Evolutionary conservation across 2,888 invertebrate species (phyloP).

Genomic region (Periphyllus acericola): DNA sequence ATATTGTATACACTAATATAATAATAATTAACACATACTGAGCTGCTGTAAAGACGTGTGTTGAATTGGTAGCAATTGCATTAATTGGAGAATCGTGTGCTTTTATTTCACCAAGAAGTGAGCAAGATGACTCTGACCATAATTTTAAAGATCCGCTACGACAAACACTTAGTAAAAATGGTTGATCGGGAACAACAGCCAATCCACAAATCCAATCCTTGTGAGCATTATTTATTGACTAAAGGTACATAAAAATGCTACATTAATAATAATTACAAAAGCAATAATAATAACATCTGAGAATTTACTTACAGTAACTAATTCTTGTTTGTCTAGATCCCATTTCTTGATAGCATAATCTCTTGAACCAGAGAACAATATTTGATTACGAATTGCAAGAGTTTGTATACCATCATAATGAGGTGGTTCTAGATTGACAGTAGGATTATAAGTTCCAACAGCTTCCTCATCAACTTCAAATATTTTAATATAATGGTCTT

Average conservation of each 20-base stretch:
- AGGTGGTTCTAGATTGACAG: constrained; percentile 81
- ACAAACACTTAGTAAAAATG: constrained; percentile 78
- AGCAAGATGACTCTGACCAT: constrained; percentile 79
- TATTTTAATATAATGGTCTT: constrained; percentile 84
- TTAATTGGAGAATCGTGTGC: constrained; percentile 77
- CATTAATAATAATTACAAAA: not conserved
- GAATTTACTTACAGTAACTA: constrained; percentile 70
- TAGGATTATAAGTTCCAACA: constrained; percentile 70
- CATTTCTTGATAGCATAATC: constrained; percentile 89
- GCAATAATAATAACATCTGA: too few relatives aligned
- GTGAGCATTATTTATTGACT: constrained; percentile 84
- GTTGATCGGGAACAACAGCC: constrained; percentile 70
- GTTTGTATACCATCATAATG: constrained; percentile 92
- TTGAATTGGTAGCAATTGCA: constrained; percentile 74
- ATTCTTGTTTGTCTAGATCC: constrained; percentile 74
- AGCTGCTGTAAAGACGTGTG: constrained; percentile 82
- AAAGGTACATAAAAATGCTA: constrained; percentile 63
- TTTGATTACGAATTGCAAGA: constrained; percentile 74
- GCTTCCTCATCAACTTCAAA: constrained; percentile 68
- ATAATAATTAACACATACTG: constrained; percentile 73
- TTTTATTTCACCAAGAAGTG: constrained; percentile 74
- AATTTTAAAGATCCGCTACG: constrained; percentile 80
- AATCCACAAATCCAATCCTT: constrained; percentile 88
- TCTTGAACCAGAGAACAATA: constrained; percentile 83
- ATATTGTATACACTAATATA: constrained; percentile 51